These are phyloP conservation scores for Drosophila kikkawai DNA, from an alignment of 1,140 invertebrate genomes.

Conservation along the genomic window DNA sequence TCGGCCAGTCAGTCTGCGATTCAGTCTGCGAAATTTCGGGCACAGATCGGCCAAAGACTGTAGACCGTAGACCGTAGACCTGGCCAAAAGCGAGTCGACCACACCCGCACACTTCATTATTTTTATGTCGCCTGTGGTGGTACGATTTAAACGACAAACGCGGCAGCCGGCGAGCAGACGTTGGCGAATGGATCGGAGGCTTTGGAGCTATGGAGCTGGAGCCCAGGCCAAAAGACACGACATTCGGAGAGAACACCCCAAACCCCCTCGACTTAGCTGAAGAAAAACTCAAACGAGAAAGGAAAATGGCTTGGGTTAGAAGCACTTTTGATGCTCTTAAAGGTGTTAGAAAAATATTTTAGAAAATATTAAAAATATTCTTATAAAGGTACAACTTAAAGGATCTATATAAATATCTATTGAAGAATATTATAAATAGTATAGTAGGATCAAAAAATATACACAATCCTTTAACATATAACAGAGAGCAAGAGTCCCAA, in stretches of 20 bases:
- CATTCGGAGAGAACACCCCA: slow-evolving; percentile 30
- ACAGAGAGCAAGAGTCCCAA: not conserved
- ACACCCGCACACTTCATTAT: slow-evolving; percentile 85
- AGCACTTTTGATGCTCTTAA: not conserved
- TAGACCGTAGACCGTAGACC: slow-evolving; percentile 40
- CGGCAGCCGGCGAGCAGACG: slow-evolving; percentile 61
- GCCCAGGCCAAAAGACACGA: slow-evolving; percentile 31
- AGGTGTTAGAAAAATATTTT: not conserved
- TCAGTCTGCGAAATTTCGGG: slow-evolving; percentile 24
- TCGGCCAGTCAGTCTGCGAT: slow-evolving; percentile 66
- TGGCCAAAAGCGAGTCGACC: slow-evolving; percentile 80
- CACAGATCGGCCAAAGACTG: slow-evolving; percentile 18
- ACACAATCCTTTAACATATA: not conserved
- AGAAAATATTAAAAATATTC: not conserved
- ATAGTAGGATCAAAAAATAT: not conserved
- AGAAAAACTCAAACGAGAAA: slow-evolving; percentile 17
- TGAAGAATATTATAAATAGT: not conserved
- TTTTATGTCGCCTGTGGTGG: slow-evolving; percentile 85
- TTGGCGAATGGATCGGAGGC: slow-evolving; percentile 47
- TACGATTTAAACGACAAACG: slow-evolving; percentile 84
- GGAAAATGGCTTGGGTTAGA: not conserved
- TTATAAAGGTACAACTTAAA: not conserved
- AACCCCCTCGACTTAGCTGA: not conserved
- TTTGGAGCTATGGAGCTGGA: slow-evolving; percentile 13
- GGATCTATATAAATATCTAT: not conserved